Evolutionary conservation across 2,888 invertebrate species (phyloP).

Genomic region (Meteorus colon): DNA sequence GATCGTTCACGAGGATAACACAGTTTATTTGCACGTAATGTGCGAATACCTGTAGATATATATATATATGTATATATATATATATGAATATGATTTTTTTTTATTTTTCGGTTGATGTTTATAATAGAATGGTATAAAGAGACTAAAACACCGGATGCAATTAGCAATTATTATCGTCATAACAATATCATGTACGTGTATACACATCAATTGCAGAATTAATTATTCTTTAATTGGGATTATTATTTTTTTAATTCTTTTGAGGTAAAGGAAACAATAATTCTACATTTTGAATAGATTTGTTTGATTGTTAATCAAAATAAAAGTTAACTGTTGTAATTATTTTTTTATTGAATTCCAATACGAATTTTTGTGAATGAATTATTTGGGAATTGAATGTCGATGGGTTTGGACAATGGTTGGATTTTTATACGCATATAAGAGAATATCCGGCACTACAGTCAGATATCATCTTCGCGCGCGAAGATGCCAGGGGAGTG

Average conservation of each 20-base stretch:
- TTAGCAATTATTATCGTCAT: constrained; percentile 52
- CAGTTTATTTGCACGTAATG: constrained; percentile 30
- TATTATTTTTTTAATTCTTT: background rate
- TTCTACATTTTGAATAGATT: too few relatives aligned
- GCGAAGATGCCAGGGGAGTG: constrained; percentile 55
- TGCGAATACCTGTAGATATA: constrained; percentile 11
- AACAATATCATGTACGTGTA: background rate
- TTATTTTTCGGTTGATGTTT: constrained; percentile 15
- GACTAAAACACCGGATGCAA: constrained; percentile 62
- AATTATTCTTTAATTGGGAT: constrained; percentile 17
- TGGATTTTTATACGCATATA: constrained; percentile 22
- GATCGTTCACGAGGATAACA: constrained; percentile 29
- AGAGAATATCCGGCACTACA: background rate
- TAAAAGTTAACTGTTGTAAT: too few relatives aligned
- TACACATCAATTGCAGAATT: background rate
- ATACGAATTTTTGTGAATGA: too few relatives aligned
- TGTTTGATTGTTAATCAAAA: too few relatives aligned
- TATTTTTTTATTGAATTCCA: too few relatives aligned
- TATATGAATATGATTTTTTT: constrained; percentile 7
- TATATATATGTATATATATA: constrained; percentile 9
- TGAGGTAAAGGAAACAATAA: background rate
- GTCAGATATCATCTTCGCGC: constrained; percentile 24
- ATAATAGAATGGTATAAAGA: background rate
- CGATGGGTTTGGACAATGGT: background rate
- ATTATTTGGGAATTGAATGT: background rate